These are phyloP conservation scores for Apis florea DNA, from an alignment of 1,140 invertebrate species.

Conservation along the genomic window DNA sequence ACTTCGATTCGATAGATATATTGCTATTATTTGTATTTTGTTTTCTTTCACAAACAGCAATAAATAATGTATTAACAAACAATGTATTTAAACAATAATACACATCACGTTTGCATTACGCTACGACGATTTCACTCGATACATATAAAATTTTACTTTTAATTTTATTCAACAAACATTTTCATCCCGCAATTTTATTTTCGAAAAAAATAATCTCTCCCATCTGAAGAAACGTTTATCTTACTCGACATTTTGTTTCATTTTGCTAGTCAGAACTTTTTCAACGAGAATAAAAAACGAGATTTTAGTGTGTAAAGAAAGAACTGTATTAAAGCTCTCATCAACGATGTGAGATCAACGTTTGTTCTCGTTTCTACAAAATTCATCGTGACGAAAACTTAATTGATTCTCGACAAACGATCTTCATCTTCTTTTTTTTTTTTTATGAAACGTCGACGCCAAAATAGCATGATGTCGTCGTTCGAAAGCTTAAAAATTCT, in stretches of 20 bases:
- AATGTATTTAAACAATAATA: no score
- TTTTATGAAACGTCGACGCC: background rate
- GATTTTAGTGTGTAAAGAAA: background rate
- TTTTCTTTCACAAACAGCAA: no score
- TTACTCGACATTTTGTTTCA: background rate
- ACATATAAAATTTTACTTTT: background rate
- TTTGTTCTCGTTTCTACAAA: background rate
- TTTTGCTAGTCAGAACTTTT: background rate
- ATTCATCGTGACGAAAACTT: conserved; percentile 26
- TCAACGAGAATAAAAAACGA: background rate
- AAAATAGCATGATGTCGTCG: conserved; percentile 26
- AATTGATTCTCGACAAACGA: conserved; percentile 25
- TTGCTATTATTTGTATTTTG: no score
- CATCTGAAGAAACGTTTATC: background rate
- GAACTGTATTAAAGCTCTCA: conserved; percentile 24
- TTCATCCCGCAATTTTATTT: no score
- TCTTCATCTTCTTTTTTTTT: background rate
- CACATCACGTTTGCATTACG: background rate
- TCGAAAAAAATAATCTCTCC: background rate
- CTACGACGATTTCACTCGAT: background rate
- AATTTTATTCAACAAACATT: background rate
- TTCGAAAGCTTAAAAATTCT: background rate
- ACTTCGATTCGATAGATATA: no score
- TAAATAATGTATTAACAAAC: no score
- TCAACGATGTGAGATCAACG: conserved; percentile 13